Evolutionary conservation across 2,888 invertebrate species (phyloP).

Genomic region (Lasioglossum vierecki): DNA sequence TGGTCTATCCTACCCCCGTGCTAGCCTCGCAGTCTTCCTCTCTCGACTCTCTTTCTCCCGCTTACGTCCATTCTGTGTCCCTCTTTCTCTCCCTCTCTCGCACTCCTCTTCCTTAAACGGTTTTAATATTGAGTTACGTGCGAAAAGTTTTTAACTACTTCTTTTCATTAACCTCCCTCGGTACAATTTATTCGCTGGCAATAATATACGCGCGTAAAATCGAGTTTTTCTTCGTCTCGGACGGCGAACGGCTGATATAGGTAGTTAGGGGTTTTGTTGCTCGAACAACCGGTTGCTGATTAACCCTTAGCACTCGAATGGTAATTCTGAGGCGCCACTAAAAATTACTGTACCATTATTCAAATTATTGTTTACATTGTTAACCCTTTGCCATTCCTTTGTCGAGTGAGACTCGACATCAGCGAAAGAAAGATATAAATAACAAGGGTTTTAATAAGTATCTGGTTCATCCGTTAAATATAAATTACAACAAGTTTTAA

Average conservation of each 20-base stretch:
- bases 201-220: background rate
- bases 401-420: no score
- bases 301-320: background rate
- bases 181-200: background rate
- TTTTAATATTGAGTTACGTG: background rate
- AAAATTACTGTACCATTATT: no score
- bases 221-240: background rate
- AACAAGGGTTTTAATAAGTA: no score
- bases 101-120: background rate
- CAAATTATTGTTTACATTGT: no score
- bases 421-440: no score
- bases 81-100: background rate
- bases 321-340: no score
- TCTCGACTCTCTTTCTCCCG: conserved; percentile 37
- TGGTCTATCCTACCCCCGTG: conserved; percentile 24
- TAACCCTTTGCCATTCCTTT: no score
- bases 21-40: conserved; percentile 24
- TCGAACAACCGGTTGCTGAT: background rate
- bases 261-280: no score
- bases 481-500: no score
- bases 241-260: background rate
- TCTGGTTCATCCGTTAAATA: no score
- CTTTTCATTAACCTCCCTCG: background rate
- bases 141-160: conserved; percentile 2
- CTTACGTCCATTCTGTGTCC: background rate